Percentiles rank a stretch among this genome's conserved stretches.
These are phyloP conservation scores for Hippocampus mohnikei DNA, from an alignment of 2,113 vertebrate genomes.

Conservation along the genomic window DNA sequence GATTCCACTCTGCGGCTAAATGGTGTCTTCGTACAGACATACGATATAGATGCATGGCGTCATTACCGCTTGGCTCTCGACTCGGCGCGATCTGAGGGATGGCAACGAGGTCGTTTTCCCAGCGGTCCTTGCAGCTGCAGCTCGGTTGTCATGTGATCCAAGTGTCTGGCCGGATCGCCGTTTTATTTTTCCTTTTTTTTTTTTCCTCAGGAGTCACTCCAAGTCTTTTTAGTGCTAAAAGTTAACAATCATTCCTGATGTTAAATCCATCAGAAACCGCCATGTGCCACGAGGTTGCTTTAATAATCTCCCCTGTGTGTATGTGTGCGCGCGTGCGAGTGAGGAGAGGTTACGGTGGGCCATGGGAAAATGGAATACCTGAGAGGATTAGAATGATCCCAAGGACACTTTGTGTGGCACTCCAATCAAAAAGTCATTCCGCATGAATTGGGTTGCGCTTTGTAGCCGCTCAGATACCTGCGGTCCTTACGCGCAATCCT, in stretches of 20 bases:
- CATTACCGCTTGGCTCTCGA: constrained; percentile 39
- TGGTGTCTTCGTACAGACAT: constrained; percentile 48
- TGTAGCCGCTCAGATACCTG: constrained; percentile 19
- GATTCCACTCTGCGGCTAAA: constrained; percentile 51
- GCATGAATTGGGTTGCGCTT: constrained; percentile 40
- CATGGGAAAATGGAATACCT: constrained; percentile 71
- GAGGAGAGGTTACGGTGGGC: constrained; percentile 47
- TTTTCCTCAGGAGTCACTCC: constrained; percentile 67
- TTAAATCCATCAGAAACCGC: constrained; percentile 73
- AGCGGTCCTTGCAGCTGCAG: constrained; percentile 60
- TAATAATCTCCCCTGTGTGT: constrained; percentile 62
- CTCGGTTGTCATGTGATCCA: constrained; percentile 69
- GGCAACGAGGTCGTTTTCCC: constrained; percentile 64
- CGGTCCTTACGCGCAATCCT: constrained; percentile 16
- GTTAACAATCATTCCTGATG: constrained; percentile 70
- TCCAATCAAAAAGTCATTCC: constrained; percentile 46
- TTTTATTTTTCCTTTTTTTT: constrained; percentile 12
- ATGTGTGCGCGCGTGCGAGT: constrained; percentile 20
- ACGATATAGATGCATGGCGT: constrained; percentile 35
- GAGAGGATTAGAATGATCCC: constrained; percentile 65
- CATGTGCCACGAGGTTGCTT: constrained; percentile 63
- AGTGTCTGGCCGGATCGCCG: constrained; percentile 53
- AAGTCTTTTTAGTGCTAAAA: constrained; percentile 63
- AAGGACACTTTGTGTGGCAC: constrained; percentile 53
- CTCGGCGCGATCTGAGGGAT: constrained; percentile 52